Percentiles rank a stretch among this genome's conserved stretches.
Conservation (phyloP, 2,113 vertebrate species). For the Microcebus griseorufus region DNA sequence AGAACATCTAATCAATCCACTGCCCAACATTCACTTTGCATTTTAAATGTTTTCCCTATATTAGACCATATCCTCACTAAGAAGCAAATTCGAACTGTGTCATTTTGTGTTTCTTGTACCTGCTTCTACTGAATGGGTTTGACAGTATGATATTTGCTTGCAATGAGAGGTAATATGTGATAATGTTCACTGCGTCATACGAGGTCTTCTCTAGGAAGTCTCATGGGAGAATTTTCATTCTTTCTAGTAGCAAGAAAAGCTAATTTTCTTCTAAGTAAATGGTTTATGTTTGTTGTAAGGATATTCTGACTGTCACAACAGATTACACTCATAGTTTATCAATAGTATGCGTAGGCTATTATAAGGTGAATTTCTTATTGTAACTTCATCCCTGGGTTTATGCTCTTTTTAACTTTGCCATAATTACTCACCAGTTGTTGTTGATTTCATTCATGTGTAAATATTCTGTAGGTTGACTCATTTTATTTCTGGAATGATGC, state of each 20-base stretch:
- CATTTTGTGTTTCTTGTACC: background rate
- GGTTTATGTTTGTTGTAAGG: background rate
- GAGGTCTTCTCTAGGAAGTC: background rate
- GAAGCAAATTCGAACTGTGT: background rate
- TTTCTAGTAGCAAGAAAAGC: background rate
- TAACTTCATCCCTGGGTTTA: background rate
- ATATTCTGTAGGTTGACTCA: background rate
- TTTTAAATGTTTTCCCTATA: background rate
- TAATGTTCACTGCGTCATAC: background rate
- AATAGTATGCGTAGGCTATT: background rate
- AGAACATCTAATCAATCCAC: too few relatives aligned
- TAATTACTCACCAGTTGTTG: background rate
- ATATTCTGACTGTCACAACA: background rate
- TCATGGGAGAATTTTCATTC: background rate
- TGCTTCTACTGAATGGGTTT: background rate
- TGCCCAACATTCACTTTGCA: background rate
- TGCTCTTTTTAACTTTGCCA: background rate
- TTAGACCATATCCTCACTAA: background rate
- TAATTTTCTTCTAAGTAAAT: background rate
- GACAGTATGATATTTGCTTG: background rate
- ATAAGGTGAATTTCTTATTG: background rate
- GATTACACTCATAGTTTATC: background rate
- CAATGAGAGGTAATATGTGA: background rate
- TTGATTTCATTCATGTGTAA: background rate
- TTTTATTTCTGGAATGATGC: background rate